A percentile compares a stretch with the other conserved stretches of the same genome.
Conservation (phyloP, 2,797 vertebrate genomes). For the Mormyrops attenuatus region DNA sequence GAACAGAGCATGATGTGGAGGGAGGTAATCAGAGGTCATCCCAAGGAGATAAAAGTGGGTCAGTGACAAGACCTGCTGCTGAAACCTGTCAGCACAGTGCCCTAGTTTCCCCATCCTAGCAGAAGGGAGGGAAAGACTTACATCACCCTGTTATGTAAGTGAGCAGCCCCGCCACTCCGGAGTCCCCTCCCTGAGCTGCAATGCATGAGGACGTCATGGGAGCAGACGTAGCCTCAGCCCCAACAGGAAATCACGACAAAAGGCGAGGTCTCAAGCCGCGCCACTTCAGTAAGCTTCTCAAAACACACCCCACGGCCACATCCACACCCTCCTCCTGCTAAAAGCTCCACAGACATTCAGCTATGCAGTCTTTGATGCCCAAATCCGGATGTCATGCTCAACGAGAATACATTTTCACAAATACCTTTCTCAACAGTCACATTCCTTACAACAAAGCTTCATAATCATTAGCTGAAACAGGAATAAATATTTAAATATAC, state of each 20-base stretch:
- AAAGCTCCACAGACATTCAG: not conserved
- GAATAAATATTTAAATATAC: not conserved
- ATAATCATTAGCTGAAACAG: not conserved
- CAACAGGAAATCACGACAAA: not conserved
- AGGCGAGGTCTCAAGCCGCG: not conserved
- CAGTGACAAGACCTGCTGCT: not conserved
- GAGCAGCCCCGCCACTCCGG: not conserved
- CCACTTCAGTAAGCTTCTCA: not conserved
- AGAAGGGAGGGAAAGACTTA: slow-evolving; percentile 24
- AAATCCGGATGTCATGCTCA: not conserved
- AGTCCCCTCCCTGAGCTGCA: not conserved
- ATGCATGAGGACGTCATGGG: not conserved
- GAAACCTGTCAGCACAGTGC: slow-evolving; percentile 1
- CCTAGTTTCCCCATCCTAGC: slow-evolving; percentile 5
- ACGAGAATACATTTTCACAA: not conserved
- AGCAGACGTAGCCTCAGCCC: not conserved
- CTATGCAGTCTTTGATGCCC: not conserved
- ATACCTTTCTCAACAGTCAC: not conserved
- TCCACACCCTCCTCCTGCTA: not conserved
- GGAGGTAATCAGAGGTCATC: not conserved
- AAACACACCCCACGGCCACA: not conserved
- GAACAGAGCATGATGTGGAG: not conserved
- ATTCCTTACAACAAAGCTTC: not conserved
- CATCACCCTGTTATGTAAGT: slow-evolving; percentile 19
- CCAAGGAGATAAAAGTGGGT: not conserved